phyloP scores from a whole-genome alignment of 2,797 vertebrate species.

The Mallotus villosus region DNA sequence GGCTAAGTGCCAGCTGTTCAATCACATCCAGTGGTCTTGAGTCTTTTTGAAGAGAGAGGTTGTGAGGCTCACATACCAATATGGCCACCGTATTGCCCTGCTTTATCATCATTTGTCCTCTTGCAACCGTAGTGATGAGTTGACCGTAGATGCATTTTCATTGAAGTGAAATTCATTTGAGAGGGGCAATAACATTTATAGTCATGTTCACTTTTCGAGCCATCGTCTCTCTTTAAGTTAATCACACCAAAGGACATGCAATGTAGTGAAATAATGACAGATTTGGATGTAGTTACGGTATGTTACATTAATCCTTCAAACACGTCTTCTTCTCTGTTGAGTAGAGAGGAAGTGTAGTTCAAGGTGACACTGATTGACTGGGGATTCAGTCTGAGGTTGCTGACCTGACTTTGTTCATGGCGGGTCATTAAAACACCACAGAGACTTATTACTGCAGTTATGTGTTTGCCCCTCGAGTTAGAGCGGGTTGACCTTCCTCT shows the following conservation, averaged over 20 bases:
- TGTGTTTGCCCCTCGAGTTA: slow-evolving; percentile 51
- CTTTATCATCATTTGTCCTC: slow-evolving; percentile 24
- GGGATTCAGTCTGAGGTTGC: slow-evolving; percentile 36
- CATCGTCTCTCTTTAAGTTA: not conserved
- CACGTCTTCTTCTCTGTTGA: slow-evolving; percentile 5
- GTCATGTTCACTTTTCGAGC: not conserved
- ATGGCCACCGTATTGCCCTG: slow-evolving; percentile 22
- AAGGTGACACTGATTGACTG: slow-evolving; percentile 50
- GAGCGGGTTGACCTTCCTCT: slow-evolving; percentile 35
- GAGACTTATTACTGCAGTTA: slow-evolving; percentile 58
- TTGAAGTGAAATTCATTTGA: not conserved
- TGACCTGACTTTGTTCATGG: slow-evolving; percentile 52
- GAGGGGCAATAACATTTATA: not conserved
- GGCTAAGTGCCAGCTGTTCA: slow-evolving; percentile 63
- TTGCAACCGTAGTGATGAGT: not conserved
- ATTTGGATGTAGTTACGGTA: not conserved
- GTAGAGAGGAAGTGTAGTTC: slow-evolving; percentile 49
- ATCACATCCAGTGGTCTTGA: slow-evolving; percentile 60
- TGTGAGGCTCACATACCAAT: slow-evolving; percentile 7
- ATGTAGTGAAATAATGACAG: too few species aligned
- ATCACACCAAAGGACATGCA: not conserved
- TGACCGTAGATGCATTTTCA: not conserved
- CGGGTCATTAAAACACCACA: slow-evolving; percentile 50
- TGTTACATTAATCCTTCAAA: not conserved
- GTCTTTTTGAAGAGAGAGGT: slow-evolving; percentile 27